phyloP scores from a whole-genome alignment of 64 coral and sea anemone genomes.

The Porites australiensis region DNA sequence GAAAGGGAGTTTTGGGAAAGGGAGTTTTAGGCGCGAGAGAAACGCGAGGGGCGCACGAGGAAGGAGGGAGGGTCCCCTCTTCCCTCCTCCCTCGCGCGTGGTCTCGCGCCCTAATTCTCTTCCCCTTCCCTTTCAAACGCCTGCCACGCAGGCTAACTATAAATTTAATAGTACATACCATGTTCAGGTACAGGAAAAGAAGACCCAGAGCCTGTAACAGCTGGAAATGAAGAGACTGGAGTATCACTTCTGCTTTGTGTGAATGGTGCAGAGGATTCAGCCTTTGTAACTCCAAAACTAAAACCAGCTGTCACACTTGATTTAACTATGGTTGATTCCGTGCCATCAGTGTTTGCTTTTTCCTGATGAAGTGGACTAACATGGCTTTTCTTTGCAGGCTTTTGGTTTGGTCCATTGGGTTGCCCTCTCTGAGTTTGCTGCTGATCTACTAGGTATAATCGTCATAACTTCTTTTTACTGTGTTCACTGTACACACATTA shows the following conservation, averaged over 20 bases:
- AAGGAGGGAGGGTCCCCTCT: too few relatives aligned
- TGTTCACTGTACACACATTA: too few relatives aligned
- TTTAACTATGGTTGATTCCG: neutral
- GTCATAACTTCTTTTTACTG: neutral
- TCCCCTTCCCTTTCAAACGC: too few relatives aligned
- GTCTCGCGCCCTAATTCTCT: too few relatives aligned
- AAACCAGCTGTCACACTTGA: neutral
- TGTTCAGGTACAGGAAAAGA: neutral
- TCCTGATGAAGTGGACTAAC: conserved; percentile 27
- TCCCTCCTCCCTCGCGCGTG: too few relatives aligned
- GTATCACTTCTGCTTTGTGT: neutral
- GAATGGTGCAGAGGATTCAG: neutral
- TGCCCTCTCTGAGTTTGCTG: neutral
- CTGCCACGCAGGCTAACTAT: too few relatives aligned
- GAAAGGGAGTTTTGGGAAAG: too few relatives aligned
- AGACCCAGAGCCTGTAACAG: neutral
- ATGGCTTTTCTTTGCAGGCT: conserved; percentile 27
- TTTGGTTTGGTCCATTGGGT: neutral
- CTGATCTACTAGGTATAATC: neutral
- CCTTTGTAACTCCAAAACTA: neutral
- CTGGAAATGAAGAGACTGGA: neutral
- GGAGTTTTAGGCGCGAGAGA: too few relatives aligned
- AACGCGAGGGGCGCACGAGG: too few relatives aligned
- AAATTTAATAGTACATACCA: neutral
- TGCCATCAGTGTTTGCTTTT: neutral